Evolutionary conservation across 2,888 invertebrate genomes (phyloP), one percentile per base, ranked within the genome.

Genomic region (Philereme vetulata): DNA sequence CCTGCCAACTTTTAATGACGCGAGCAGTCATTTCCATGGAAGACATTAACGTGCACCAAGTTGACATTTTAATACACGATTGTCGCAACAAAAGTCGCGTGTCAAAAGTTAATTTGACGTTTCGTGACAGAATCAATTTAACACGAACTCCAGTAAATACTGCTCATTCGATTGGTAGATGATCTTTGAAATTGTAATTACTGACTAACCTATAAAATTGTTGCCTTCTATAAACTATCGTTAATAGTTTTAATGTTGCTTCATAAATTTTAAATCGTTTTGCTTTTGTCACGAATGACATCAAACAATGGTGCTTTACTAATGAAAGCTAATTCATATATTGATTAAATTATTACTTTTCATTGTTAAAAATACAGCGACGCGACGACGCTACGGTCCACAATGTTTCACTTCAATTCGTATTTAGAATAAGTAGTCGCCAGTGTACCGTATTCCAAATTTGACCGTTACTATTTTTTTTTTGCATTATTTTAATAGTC

Each of bases 81-180:
- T 56, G 47, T 66, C 52, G 55, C 58, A 71, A 71, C 67, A 69
- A 65, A 70, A 69, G 67, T 79, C 66, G 77, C 78, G 72, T 80
- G 80, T 67, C 53, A 64, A 64, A 68, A 58, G 62, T 69, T 65
- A 71, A 67, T 67, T 67, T 55, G 55, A 61, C 61, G 65, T 72
- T 72, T 72, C 80, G 80, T 78, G 79, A 72, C 76, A 65, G 60
- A 68, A 72, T 63, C 70, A 70, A 75, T 76, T 77, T 71, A 71
- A 72, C 76, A 72, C 71, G 71, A 74, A 67, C 56, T 65, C 64
- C 72, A 65, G 75, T 79, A 78, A 79, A 79, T 72, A 73, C 70
- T 66, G 72, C 68, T 70, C 62, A 65, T 64, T 70, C 69, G 69
- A 74, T 75, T 64, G 71, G 68, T 70, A 33, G 62, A 65, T 71